Evolutionary conservation across 2,888 invertebrate species (phyloP).

Genomic region (Cosmopolites sordidus): DNA sequence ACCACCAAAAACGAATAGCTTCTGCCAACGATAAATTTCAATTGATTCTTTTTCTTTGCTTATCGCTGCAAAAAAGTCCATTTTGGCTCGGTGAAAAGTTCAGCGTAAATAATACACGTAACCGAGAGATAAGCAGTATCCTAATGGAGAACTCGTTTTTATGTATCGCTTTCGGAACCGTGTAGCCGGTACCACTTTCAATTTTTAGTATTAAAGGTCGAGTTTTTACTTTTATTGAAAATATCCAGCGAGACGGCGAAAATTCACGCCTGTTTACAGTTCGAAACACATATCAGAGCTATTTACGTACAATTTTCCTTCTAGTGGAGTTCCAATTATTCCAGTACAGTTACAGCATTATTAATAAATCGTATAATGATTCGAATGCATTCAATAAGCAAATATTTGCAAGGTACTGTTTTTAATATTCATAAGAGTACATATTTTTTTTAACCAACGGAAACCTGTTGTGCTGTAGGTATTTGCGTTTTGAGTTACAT

Average conservation of each 20-base stretch:
- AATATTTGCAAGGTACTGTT: too few species aligned
- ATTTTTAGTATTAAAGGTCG: constrained; percentile 25
- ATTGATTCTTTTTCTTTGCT: constrained; percentile 11
- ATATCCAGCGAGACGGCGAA: too few species aligned
- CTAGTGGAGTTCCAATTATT: too few species aligned
- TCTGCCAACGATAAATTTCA: constrained; percentile 18
- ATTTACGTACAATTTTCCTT: too few species aligned
- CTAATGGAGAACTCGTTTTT: constrained; percentile 20
- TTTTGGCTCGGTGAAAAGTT: constrained; percentile 15
- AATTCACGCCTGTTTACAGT: too few species aligned
- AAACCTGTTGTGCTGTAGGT: constrained; percentile 22
- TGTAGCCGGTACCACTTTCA: constrained; percentile 18
- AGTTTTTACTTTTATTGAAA: constrained; percentile 23
- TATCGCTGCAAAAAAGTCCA: constrained; percentile 15
- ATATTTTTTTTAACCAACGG: constrained; percentile 8
- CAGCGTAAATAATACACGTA: constrained; percentile 21
- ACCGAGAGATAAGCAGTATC: constrained; percentile 13
- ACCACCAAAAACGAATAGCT: constrained; percentile 9
- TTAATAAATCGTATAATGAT: too few species aligned
- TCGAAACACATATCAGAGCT: too few species aligned
- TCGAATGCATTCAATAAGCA: too few species aligned
- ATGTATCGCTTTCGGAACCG: constrained; percentile 17
- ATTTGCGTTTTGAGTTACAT: constrained; percentile 21
- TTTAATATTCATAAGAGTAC: too few species aligned
- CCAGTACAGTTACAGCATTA: too few species aligned